Percentiles rank a stretch among this genome's conserved stretches.
phyloP scores from a whole-genome alignment of 2,888 invertebrate species.

The Pollenia griseotomentosa region DNA sequence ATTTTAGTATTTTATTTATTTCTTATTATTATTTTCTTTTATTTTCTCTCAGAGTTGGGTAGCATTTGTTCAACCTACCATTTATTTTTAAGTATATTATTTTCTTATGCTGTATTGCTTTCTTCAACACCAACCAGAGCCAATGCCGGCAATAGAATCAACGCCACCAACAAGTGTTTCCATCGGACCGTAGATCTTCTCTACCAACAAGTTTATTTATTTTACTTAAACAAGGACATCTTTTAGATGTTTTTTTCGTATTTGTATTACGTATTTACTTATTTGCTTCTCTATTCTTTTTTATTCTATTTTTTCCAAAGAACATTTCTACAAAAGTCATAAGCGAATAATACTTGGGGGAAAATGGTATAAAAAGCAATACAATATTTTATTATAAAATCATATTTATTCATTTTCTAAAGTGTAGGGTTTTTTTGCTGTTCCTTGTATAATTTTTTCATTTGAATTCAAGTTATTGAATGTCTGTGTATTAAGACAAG shows the following conservation, averaged over 20 bases:
- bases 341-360: constrained; percentile 53
- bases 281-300: background rate
- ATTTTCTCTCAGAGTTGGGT: constrained; percentile 13
- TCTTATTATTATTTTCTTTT: background rate
- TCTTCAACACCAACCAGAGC: constrained; percentile 15
- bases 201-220: constrained; percentile 3
- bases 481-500: constrained; percentile 23
- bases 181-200: constrained; percentile 28
- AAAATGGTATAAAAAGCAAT: constrained; percentile 39
- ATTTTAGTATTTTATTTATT: constrained; percentile 16
- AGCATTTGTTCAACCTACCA: constrained; percentile 62
- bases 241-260: background rate
- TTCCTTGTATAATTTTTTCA: constrained; percentile 19
- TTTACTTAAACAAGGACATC: constrained; percentile 41
- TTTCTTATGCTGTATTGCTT: constrained; percentile 49
- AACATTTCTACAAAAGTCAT: constrained; percentile 39
- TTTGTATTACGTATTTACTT: no score
- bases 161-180: constrained; percentile 56
- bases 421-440: background rate
- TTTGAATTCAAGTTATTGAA: constrained; percentile 15
- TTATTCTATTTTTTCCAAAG: background rate
- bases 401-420: constrained; percentile 32
- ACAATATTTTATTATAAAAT: constrained; percentile 33
- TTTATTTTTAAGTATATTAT: constrained; percentile 64
- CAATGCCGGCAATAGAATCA: constrained; percentile 4